Conservation (phyloP, 2,113 vertebrate species). For the Protomyctophum bolini region DNA sequence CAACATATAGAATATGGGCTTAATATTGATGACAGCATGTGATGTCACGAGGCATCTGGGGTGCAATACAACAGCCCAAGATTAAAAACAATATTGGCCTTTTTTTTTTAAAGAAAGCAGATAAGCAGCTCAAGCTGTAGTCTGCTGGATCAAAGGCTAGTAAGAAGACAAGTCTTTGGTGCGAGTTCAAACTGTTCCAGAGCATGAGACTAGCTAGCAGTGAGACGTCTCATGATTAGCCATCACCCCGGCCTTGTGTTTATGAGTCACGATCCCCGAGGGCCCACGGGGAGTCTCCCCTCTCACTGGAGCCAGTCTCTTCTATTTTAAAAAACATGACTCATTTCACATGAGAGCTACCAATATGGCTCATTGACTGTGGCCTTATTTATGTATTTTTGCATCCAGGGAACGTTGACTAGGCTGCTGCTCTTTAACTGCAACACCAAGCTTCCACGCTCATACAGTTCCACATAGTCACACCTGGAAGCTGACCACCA, state of each 20-base stretch:
- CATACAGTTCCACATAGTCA: too few relatives aligned
- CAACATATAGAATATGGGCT: too few relatives aligned
- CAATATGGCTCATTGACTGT: slow-evolving; percentile 15
- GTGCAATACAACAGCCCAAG: too few relatives aligned
- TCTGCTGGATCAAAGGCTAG: neutral
- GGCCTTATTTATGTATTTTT: too few relatives aligned
- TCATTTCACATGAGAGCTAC: slow-evolving; percentile 58
- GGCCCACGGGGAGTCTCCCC: slow-evolving; percentile 55
- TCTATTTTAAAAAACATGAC: slow-evolving; percentile 65
- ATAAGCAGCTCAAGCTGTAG: neutral
- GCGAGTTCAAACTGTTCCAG: neutral
- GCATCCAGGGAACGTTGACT: too few relatives aligned
- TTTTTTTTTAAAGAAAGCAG: too few relatives aligned
- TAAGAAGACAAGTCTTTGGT: neutral
- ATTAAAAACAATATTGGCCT: too few relatives aligned
- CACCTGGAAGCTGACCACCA: too few relatives aligned
- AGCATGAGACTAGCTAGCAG: slow-evolving; percentile 31
- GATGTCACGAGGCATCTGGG: too few relatives aligned
- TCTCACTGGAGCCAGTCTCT: slow-evolving; percentile 18
- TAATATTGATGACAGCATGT: too few relatives aligned
- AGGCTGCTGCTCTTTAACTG: too few relatives aligned
- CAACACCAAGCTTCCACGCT: too few relatives aligned
- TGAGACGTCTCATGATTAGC: slow-evolving; percentile 62
- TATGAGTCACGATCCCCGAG: slow-evolving; percentile 62
- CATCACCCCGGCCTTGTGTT: slow-evolving; percentile 48